phyloP scores from a whole-genome alignment of 2,888 invertebrate species.

The Lasioglossum figueresi region DNA sequence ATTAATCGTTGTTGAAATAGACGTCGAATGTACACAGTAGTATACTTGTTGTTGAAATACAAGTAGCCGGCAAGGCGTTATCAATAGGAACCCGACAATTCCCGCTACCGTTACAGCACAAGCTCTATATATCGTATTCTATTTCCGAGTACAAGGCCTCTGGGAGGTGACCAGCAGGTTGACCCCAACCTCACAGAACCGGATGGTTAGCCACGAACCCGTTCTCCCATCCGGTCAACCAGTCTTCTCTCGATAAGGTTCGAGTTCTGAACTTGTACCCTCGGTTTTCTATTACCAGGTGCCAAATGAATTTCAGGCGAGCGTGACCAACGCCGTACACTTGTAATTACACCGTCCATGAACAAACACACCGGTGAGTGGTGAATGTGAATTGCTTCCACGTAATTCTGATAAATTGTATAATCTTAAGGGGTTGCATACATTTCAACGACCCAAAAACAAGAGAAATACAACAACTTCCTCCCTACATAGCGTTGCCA shows the following conservation, averaged over 20 bases:
- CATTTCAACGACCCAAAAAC: not conserved
- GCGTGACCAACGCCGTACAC: slow-evolving; percentile 43
- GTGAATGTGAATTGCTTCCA: not conserved
- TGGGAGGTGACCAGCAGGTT: slow-evolving; percentile 74
- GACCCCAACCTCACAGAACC: slow-evolving; percentile 62
- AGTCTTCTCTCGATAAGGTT: slow-evolving; percentile 65
- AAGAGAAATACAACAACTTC: not conserved
- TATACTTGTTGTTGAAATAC: slow-evolving; percentile 46
- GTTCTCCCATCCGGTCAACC: slow-evolving; percentile 64
- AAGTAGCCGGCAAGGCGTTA: slow-evolving; percentile 64
- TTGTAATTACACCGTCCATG: slow-evolving; percentile 48
- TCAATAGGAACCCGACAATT: slow-evolving; percentile 69
- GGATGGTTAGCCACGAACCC: slow-evolving; percentile 65
- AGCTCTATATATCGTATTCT: slow-evolving; percentile 64
- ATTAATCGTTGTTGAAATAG: slow-evolving; percentile 1
- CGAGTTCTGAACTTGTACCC: slow-evolving; percentile 58
- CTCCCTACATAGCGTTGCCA: not conserved
- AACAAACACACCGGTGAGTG: not conserved
- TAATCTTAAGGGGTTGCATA: not conserved
- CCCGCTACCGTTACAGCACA: slow-evolving; percentile 56
- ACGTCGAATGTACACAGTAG: not conserved
- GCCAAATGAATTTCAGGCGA: slow-evolving; percentile 68
- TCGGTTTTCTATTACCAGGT: slow-evolving; percentile 66
- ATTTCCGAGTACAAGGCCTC: slow-evolving; percentile 72
- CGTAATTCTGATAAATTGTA: slow-evolving; percentile 13